Evolutionary conservation across 2,888 invertebrate genomes (phyloP).

Genomic region (Eilema sororculum): DNA sequence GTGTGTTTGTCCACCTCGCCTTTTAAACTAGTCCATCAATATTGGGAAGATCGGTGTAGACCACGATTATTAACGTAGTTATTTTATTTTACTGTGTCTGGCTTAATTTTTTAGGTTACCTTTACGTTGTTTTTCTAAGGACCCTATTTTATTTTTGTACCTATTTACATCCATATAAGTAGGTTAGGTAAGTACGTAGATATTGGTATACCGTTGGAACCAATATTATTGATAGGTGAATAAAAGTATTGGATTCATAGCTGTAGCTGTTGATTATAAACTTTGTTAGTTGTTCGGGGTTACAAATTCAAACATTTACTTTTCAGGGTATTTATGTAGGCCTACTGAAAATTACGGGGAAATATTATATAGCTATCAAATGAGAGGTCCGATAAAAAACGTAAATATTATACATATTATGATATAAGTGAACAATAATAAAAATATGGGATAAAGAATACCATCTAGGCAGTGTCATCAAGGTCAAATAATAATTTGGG

Average conservation of each 20-base stretch:
- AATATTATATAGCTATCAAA: background rate
- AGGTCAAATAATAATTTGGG: constrained; percentile 33
- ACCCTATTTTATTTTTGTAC: constrained; percentile 25
- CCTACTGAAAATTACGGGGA: constrained; percentile 12
- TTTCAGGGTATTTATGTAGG: constrained; percentile 16
- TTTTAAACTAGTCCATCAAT: constrained; percentile 17
- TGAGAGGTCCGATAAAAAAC: constrained; percentile 12
- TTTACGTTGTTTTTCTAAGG: constrained; percentile 37
- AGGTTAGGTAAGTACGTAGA: constrained; percentile 3
- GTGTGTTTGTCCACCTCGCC: constrained; percentile 26
- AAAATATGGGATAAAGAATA: constrained; percentile 17
- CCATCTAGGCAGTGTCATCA: constrained; percentile 34
- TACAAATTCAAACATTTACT: background rate
- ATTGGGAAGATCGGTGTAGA: constrained; percentile 30
- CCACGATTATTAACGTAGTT: constrained; percentile 28
- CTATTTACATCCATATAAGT: background rate
- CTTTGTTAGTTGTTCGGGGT: constrained; percentile 1
- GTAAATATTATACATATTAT: background rate
- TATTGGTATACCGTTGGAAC: background rate
- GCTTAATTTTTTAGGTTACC: constrained; percentile 38
- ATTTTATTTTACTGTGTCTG: constrained; percentile 35
- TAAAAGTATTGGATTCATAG: background rate
- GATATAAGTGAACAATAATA: background rate
- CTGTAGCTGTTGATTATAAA: background rate
- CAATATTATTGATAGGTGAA: background rate